Percentiles rank a stretch among this genome's conserved stretches.
Conservation (phyloP, 2,113 vertebrate species). For the Nymphicus hollandicus region DNA sequence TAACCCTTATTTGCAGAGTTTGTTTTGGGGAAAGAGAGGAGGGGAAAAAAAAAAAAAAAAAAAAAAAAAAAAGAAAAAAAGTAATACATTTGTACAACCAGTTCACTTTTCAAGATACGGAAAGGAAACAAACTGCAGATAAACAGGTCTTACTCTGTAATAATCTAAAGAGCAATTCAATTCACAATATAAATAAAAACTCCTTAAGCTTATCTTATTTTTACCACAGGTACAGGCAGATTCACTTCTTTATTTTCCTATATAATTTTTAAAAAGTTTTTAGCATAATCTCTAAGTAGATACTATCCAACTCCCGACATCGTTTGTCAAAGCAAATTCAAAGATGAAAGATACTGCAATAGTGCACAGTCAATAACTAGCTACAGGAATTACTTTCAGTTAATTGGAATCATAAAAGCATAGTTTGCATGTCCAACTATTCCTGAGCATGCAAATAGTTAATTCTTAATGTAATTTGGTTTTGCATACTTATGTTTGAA, state of each 20-base stretch:
- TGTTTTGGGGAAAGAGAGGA: not conserved
- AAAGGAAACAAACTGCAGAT: not conserved
- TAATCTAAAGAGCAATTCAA: not conserved
- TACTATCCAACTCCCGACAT: not conserved
- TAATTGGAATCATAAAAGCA: not conserved
- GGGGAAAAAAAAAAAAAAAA: not conserved
- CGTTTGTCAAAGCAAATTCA: not conserved
- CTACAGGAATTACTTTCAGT: not conserved
- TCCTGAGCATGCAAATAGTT: not conserved
- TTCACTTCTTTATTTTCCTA: not conserved
- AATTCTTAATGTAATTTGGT: not conserved
- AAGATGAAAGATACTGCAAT: not conserved
- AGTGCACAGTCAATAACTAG: not conserved
- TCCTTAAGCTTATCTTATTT: not conserved
- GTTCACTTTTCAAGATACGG: not conserved
- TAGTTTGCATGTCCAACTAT: not conserved
- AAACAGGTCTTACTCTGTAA: not conserved
- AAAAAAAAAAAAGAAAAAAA: not conserved
- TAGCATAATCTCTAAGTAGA: not conserved
- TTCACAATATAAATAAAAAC: not conserved
- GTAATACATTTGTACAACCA: not conserved
- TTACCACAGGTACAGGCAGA: not conserved
- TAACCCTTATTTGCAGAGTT: not conserved
- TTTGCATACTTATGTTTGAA: not conserved
- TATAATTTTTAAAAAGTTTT: not conserved